A percentile compares a stretch with the other conserved stretches of the same genome.
Evolutionary conservation across 2,888 invertebrate genomes (phyloP).

Genomic region (Cryptus viduatorius): DNA sequence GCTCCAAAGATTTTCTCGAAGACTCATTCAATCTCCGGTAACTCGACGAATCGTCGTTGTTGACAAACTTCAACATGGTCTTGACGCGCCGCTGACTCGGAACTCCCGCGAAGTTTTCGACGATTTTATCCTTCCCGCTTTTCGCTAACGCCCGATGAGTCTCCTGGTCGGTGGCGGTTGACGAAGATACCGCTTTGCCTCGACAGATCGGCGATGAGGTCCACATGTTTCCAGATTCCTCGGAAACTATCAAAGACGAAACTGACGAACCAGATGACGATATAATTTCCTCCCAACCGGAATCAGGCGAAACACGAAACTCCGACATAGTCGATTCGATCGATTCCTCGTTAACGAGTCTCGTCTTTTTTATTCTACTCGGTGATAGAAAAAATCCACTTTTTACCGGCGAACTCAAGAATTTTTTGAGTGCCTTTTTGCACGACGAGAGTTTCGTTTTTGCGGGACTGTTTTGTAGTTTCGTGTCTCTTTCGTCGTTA

Average conservation of each 20-base stretch:
- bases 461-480: neutral
- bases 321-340: neutral
- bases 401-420: conserved; percentile 24
- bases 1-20: neutral
- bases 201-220: conserved; percentile 24
- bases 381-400: neutral
- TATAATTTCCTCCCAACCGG: conserved; percentile 34
- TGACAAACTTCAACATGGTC: conserved; percentile 24
- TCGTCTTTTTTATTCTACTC: neutral
- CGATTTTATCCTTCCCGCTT: neutral
- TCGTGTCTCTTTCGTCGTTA: neutral
- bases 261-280: conserved; percentile 42
- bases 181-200: neutral
- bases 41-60: neutral
- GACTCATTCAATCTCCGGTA: conserved; percentile 3
- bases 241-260: neutral
- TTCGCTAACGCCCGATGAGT: neutral
- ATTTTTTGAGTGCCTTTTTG: conserved; percentile 38
- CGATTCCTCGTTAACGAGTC: conserved; percentile 10
- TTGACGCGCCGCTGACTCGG: neutral
- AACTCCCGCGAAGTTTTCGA: neutral
- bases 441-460: conserved; percentile 18
- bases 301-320: conserved; percentile 8
- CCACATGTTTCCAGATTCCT: neutral
- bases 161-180: neutral